phyloP scores from a whole-genome alignment of 1,140 invertebrate species.

The Colletes gigas region DNA sequence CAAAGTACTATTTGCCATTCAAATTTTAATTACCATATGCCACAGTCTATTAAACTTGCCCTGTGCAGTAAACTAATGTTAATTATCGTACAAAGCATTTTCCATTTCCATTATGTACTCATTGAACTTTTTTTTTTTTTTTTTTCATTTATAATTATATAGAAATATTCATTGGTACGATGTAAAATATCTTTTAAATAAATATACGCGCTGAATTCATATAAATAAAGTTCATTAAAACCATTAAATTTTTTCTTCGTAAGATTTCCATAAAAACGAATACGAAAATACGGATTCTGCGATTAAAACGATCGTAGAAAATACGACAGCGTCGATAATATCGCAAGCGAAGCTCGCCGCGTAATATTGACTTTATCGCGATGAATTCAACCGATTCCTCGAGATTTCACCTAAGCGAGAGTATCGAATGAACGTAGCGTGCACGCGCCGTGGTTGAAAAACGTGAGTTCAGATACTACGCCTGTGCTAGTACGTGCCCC shows the following conservation, averaged over 20 bases:
- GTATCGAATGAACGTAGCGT: conserved; percentile 53
- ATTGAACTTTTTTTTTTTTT: conserved; percentile 1
- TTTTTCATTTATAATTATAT: conserved; percentile 46
- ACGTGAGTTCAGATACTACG: conserved; percentile 49
- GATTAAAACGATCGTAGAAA: neutral
- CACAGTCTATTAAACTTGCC: neutral
- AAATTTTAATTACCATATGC: neutral
- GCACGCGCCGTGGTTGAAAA: conserved; percentile 47
- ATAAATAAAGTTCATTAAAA: conserved; percentile 59
- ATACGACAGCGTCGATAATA: neutral
- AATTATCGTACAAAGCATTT: conserved; percentile 28
- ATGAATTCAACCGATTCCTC: conserved; percentile 30
- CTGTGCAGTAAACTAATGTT: neutral
- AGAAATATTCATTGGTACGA: conserved; percentile 45
- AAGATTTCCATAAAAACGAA: no score
- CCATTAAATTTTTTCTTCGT: no score
- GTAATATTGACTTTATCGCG: conserved; percentile 31
- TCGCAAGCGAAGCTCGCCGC: conserved; percentile 26
- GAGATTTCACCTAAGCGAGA: conserved; percentile 45
- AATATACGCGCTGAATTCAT: conserved; percentile 60
- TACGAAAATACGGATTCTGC: neutral
- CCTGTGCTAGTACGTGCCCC: conserved; percentile 47
- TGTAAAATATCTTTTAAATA: conserved; percentile 70
- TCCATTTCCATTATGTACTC: conserved; percentile 15
- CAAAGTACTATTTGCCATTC: neutral